Conservation (phyloP, 2,113 vertebrate species). For the Pelmatolapia mariae region DNA sequence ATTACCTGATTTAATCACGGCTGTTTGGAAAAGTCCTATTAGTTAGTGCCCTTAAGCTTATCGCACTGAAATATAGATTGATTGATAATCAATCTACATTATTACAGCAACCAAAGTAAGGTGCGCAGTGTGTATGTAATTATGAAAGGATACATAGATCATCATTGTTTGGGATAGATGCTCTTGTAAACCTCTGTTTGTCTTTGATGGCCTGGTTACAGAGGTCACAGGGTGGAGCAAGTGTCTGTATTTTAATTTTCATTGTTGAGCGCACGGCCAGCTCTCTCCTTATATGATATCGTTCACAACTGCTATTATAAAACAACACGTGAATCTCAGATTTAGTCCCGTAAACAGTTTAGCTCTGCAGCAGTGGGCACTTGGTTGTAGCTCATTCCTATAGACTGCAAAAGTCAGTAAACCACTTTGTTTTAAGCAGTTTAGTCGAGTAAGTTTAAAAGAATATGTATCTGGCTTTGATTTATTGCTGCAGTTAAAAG, state of each 20-base stretch:
- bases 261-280: neutral
- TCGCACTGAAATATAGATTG: neutral
- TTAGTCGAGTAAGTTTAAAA: neutral
- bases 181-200: neutral
- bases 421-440: neutral
- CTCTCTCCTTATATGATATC: neutral
- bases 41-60: slow-evolving; percentile 4
- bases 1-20: slow-evolving; percentile 5
- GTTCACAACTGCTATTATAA: neutral
- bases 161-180: neutral
- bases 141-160: neutral
- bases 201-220: neutral
- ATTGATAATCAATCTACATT: slow-evolving; percentile 22
- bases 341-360: neutral
- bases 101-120: neutral
- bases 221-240: neutral
- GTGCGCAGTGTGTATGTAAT: neutral
- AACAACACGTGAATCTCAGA: neutral
- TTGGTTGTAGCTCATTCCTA: neutral
- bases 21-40: slow-evolving; percentile 33
- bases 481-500: neutral
- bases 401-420: neutral
- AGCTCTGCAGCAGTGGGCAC: neutral
- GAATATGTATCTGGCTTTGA: neutral
- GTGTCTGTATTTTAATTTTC: neutral